Base-by-base conservation (phyloP, 2,888 invertebrate genomes). In the Silvanus unidentatus region DNA sequence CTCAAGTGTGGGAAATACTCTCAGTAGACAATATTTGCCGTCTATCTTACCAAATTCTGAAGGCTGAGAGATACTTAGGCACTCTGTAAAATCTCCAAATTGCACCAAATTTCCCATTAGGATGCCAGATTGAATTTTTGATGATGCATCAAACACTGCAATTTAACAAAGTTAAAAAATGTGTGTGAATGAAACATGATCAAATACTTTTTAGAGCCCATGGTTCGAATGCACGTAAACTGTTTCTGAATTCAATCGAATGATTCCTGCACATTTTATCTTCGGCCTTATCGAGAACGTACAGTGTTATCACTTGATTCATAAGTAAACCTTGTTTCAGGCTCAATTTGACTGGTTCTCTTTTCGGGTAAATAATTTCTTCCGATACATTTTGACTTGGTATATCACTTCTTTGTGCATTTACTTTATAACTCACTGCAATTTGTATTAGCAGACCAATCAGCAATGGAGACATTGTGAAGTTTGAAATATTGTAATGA, bases 91-190 rank as follows among this genome's bases (percentile, higher is more conserved):
- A 48, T 71, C 69, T 8, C 77, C 76, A 16, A 72, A 58, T 46
- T 74, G 71, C 12, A 68, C 61, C 5, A 69, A 47, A 50, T 75
- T 73, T 0, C 75, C 75, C 9, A 59, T 47, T 2, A 75, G 49
- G 5, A 76, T 49, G 2, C 75, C 75, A 6, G 70, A 62, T 27
- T 73, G 75, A 1, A 74, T 50, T 56, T 75, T 76, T 2, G 75
- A 72, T 2, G 73, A 72, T 1, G 76, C 63, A 55, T 77, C 76
- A 16, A 74, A 52, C 75, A 76, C 76, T 76, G 54, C 3, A 12
- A 12, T n/a, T n/a, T n/a, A 37, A 45, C 43, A 39, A 62, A 64
- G 37, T 44, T 44, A 34, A 40, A 16, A 15, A n/a, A 34, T 13
- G 32, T 45, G 14, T 14, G 3, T 35, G 9, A 14, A 36, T 22